phyloP scores from a whole-genome alignment of 1,140 invertebrate genomes.

The Ostrea edulis region DNA sequence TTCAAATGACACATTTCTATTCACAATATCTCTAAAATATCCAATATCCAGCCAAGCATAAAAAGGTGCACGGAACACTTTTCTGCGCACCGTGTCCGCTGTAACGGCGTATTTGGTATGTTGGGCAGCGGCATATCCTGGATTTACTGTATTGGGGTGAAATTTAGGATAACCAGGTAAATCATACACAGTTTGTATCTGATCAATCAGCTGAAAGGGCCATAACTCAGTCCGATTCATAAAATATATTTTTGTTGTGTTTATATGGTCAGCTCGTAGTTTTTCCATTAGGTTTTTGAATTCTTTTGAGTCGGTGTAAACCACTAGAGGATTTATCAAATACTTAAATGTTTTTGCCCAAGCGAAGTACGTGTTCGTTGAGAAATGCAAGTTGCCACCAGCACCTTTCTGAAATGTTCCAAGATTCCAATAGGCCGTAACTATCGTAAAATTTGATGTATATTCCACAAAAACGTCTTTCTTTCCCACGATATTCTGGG shows the following conservation, averaged over 20 bases:
- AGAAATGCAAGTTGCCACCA: neutral
- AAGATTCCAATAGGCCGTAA: slow-evolving; percentile 70
- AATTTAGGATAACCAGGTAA: slow-evolving; percentile 64
- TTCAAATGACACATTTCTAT: slow-evolving; percentile 54
- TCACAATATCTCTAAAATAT: slow-evolving; percentile 64
- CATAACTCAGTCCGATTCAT: slow-evolving; percentile 55
- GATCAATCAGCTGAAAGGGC: slow-evolving; percentile 60
- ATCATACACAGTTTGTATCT: slow-evolving; percentile 61
- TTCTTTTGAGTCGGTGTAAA: slow-evolving; percentile 63
- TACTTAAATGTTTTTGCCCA: slow-evolving; percentile 61
- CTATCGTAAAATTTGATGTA: slow-evolving; percentile 58
- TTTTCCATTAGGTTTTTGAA: slow-evolving; percentile 15
- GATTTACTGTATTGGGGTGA: slow-evolving; percentile 66
- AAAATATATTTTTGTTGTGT: slow-evolving; percentile 58
- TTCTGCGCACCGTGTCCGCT: slow-evolving; percentile 41
- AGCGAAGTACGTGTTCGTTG: slow-evolving; percentile 51
- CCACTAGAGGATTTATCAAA: slow-evolving; percentile 60
- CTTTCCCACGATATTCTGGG: neutral
- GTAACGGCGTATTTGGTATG: slow-evolving; percentile 66
- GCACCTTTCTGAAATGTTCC: slow-evolving; percentile 66
- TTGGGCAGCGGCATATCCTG: slow-evolving; percentile 65
- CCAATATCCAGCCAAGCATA: slow-evolving; percentile 70
- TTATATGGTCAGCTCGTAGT: neutral
- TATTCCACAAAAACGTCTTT: neutral
- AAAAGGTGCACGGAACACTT: slow-evolving; percentile 57